Evolutionary conservation across 2,797 vertebrate species (phyloP).

Genomic region (Anguilla pacifica): DNA sequence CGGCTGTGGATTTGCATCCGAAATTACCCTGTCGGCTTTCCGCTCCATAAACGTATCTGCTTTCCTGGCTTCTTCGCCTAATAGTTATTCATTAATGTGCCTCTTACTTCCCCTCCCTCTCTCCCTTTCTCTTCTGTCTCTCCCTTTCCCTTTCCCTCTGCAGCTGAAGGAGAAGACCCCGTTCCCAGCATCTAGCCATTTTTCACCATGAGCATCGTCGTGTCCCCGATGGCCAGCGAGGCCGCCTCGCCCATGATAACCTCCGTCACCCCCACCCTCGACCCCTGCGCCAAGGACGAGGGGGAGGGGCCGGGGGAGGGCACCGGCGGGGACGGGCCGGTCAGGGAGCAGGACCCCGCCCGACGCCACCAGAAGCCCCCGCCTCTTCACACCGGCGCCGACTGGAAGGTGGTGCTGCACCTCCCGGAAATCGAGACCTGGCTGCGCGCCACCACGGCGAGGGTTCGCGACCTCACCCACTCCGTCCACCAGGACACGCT

Average conservation of each 20-base stretch:
- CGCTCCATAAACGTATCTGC: conserved; percentile 34
- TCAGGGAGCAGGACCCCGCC: conserved; percentile 68
- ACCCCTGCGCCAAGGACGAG: conserved; percentile 60
- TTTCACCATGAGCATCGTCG: conserved; percentile 82
- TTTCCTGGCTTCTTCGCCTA: conserved; percentile 15
- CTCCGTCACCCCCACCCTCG: conserved; percentile 81
- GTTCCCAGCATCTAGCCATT: conserved; percentile 57
- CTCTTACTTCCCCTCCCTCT: not conserved
- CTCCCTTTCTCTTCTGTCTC: conserved; percentile 21
- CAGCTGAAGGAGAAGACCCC: conserved; percentile 72
- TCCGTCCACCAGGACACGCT: conserved; percentile 88
- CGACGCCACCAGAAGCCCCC: conserved; percentile 87
- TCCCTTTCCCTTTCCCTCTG: conserved; percentile 50
- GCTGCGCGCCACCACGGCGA: conserved; percentile 84
- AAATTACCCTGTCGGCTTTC: conserved; percentile 37
- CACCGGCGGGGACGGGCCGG: not conserved
- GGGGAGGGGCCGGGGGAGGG: conserved; percentile 21
- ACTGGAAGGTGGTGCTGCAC: conserved; percentile 97
- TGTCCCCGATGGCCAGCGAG: conserved; percentile 81
- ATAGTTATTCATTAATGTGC: conserved; percentile 34
- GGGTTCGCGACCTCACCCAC: conserved; percentile 89
- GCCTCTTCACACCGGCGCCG: conserved; percentile 88
- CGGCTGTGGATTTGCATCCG: conserved; percentile 37
- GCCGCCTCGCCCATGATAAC: conserved; percentile 85
- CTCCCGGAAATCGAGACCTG: conserved; percentile 97